Evolutionary conservation across 2,888 invertebrate genomes (phyloP).

Genomic region (Morpho deidamia): DNA sequence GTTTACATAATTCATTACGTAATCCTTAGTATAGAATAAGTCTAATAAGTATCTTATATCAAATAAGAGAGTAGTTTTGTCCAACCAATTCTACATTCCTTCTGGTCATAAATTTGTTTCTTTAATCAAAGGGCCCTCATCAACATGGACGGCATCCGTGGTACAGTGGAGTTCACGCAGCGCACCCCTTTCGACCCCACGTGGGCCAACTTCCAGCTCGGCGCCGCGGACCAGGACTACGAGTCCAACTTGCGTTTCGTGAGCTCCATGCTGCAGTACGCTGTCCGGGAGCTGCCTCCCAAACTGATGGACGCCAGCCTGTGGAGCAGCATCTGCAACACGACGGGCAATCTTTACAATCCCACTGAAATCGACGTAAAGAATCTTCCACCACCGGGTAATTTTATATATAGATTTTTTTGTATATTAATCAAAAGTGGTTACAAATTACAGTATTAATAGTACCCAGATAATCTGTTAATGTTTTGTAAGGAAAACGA

Average conservation of each 20-base stretch:
- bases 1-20: too few relatives aligned
- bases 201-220: conserved; percentile 84
- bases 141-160: conserved; percentile 88
- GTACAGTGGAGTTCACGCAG: conserved; percentile 87
- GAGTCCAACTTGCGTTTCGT: conserved; percentile 86
- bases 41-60: too few relatives aligned
- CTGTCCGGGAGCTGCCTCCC: conserved; percentile 84
- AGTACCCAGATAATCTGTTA: too few relatives aligned
- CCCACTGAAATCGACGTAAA: conserved; percentile 81
- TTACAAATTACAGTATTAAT: too few relatives aligned
- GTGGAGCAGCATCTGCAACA: conserved; percentile 77
- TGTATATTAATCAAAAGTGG: too few relatives aligned
- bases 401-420: not conserved
- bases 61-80: too few relatives aligned
- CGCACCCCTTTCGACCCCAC: conserved; percentile 91
- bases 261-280: conserved; percentile 84
- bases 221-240: conserved; percentile 81
- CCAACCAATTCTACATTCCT: too few relatives aligned
- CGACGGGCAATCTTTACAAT: conserved; percentile 87
- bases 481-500: too few relatives aligned
- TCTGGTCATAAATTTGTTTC: not conserved
- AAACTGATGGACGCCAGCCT: conserved; percentile 43
- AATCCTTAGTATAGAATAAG: too few relatives aligned
- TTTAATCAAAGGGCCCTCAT: conserved; percentile 79
- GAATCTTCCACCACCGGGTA: conserved; percentile 81